These are phyloP conservation scores for Siniperca chuatsi DNA, from an alignment of 2,113 vertebrate genomes.

Conservation along the genomic window DNA sequence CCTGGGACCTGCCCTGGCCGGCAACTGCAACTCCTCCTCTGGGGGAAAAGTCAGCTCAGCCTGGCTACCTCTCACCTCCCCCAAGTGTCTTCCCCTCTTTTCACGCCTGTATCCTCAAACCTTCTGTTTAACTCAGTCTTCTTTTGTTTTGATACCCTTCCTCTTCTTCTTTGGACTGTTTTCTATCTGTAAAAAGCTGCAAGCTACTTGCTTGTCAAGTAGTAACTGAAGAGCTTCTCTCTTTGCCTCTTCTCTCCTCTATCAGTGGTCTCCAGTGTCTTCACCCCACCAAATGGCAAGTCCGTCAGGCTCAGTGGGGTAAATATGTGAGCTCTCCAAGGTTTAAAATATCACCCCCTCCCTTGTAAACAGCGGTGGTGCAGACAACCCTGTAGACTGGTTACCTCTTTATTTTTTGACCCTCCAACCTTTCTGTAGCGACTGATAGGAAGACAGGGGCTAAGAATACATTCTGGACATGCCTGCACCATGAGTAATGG, in stretches of 20 bases:
- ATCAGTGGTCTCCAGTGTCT: slow-evolving; percentile 69
- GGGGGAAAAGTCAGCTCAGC: slow-evolving; percentile 78
- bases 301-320: slow-evolving; percentile 77
- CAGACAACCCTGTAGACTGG: slow-evolving; percentile 83
- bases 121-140: slow-evolving; percentile 47
- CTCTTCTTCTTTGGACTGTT: slow-evolving; percentile 17
- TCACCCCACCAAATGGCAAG: slow-evolving; percentile 82
- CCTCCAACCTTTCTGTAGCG: slow-evolving; percentile 86
- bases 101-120: slow-evolving; percentile 32
- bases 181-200: slow-evolving; percentile 25
- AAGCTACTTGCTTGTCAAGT: slow-evolving; percentile 19
- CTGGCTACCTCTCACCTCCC: slow-evolving; percentile 66
- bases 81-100: slow-evolving; percentile 29
- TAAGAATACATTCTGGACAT: slow-evolving; percentile 88
- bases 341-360: slow-evolving; percentile 78
- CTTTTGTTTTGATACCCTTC: slow-evolving; percentile 18
- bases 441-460: slow-evolving; percentile 85
- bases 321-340: slow-evolving; percentile 82
- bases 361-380: slow-evolving; percentile 83
- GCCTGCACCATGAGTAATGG: slow-evolving; percentile 89
- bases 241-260: slow-evolving; percentile 44
- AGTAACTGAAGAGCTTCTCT: slow-evolving; percentile 39
- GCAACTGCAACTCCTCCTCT: slow-evolving; percentile 81
- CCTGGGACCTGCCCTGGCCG: slow-evolving; percentile 81
- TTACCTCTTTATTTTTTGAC: slow-evolving; percentile 91